Conservation (phyloP, 1,140 invertebrate genomes). For the Conus ventricosus region DNA sequence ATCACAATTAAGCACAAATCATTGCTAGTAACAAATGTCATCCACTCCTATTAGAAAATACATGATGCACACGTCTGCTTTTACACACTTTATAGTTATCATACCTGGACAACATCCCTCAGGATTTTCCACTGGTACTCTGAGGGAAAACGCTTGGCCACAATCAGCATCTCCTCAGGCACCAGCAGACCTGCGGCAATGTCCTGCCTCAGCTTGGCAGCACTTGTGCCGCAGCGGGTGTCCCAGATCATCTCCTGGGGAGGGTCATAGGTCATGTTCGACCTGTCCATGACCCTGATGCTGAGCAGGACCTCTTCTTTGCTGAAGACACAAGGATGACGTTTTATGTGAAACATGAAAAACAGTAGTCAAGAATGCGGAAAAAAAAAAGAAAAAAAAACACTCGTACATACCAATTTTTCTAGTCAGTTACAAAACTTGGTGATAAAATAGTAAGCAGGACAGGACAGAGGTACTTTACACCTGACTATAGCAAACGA, state of each 20-base stretch:
- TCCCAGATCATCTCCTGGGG: slow-evolving; percentile 67
- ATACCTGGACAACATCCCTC: slow-evolving; percentile 42
- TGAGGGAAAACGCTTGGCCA: slow-evolving; percentile 67
- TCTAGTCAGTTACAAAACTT: too few species aligned
- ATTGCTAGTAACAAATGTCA: too few species aligned
- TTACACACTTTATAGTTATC: too few species aligned
- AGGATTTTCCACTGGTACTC: slow-evolving; percentile 65
- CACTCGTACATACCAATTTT: too few species aligned
- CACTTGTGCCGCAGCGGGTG: slow-evolving; percentile 50
- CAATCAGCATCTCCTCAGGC: slow-evolving; percentile 55
- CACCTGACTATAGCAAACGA: background rate
- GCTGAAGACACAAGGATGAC: background rate
- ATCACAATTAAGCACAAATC: too few species aligned
- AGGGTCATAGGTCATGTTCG: slow-evolving; percentile 54
- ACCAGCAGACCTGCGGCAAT: slow-evolving; percentile 55
- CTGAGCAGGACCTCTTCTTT: slow-evolving; percentile 7
- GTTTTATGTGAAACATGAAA: background rate
- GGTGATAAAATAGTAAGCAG: too few species aligned
- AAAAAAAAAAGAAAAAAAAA: background rate
- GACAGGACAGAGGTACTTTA: too few species aligned
- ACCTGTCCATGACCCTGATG: background rate
- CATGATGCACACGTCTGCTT: too few species aligned
- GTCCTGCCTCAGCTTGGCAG: slow-evolving; percentile 51
- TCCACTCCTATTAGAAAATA: too few species aligned
- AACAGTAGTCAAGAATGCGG: background rate